Base-by-base conservation (phyloP, 2,888 invertebrate species). In the Ephialtes manifestator region DNA sequence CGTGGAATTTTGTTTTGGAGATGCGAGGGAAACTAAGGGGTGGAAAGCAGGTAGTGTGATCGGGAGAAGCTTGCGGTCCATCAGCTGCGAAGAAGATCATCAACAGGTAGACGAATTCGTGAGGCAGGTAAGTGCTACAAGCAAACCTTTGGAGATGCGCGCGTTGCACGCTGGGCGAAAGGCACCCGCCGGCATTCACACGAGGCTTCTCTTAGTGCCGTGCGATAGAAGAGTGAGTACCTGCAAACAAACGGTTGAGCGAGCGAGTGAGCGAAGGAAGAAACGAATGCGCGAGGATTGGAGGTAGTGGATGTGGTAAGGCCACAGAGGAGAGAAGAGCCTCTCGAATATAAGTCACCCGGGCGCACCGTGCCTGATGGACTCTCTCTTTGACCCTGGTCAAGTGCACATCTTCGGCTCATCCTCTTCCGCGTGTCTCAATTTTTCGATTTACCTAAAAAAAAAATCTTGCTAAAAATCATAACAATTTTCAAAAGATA, bases 301-400 rank as follows among this genome's bases (percentile, higher is more conserved):
- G 86, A 85, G 88, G 87, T 80, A 88, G 87, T 83, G 85, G 83
- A 87, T 86, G 87, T 84, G 87, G 88, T 86, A 58, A 67, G 72
- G 79, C 83, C 74, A 31, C 74, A 55, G 80, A 85, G 85, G 70
- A 71, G 68, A 80, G 77, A 84, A 88, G 88, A 86, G 88, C 85
- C 88, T 87, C 89, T 90, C 88, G 90, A 91, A 93, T 92, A 93
- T 93, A 93, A 93, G 92, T 88, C 86, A 90, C 89, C 88, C 87
- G 88, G 87, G 89, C 87, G 87, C 88, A 89, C 88, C 82, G 89
- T 88, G 86, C 84, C 87, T 89, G 88, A 91, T 92, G 89, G 92
- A 93, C 92, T 93, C 93, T 93, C 92, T 93, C 92, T 91, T 91
- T 92, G 90, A 92, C 91, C 92, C 89, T 91, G 89, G 90, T 88